Percentiles rank a stretch among this genome's conserved stretches.
phyloP scores from a whole-genome alignment of 2,797 vertebrate species.

The Alectoris magna region DNA sequence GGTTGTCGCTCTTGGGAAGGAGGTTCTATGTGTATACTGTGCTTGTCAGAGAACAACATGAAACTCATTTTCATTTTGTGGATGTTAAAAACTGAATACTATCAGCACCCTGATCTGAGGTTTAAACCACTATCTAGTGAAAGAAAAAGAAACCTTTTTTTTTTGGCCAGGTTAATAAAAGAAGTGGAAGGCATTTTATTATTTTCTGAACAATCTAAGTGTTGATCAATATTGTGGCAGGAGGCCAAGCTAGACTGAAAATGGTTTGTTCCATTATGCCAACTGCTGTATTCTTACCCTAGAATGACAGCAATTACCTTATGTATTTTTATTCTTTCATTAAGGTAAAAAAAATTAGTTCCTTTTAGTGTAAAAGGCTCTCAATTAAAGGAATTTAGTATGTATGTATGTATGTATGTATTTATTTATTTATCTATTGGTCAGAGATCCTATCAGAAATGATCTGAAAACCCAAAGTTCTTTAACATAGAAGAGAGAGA shows the following conservation, averaged over 20 bases:
- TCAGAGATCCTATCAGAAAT: constrained; percentile 56
- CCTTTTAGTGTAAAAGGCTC: constrained; percentile 67
- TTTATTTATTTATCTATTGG: neutral
- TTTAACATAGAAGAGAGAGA: constrained; percentile 25
- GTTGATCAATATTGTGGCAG: constrained; percentile 30
- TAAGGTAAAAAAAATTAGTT: constrained; percentile 75
- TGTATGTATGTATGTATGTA: no score
- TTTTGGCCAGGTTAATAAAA: constrained; percentile 17
- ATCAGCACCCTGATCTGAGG: neutral
- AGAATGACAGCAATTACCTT: constrained; percentile 70
- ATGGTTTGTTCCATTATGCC: constrained; percentile 57
- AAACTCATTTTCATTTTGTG: neutral
- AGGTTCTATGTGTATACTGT: neutral
- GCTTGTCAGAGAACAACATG: neutral
- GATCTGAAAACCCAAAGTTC: constrained; percentile 25
- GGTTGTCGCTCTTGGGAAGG: neutral
- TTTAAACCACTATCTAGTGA: neutral
- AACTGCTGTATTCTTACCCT: constrained; percentile 66
- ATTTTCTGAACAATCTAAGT: constrained; percentile 32
- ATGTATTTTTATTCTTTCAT: constrained; percentile 77
- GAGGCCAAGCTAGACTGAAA: constrained; percentile 59
- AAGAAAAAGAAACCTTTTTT: neutral
- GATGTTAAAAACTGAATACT: neutral
- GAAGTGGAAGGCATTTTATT: constrained; percentile 3
- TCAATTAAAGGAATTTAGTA: constrained; percentile 32